Base-by-base conservation (phyloP, 2,797 vertebrate species). In the Alouatta caraya region DNA sequence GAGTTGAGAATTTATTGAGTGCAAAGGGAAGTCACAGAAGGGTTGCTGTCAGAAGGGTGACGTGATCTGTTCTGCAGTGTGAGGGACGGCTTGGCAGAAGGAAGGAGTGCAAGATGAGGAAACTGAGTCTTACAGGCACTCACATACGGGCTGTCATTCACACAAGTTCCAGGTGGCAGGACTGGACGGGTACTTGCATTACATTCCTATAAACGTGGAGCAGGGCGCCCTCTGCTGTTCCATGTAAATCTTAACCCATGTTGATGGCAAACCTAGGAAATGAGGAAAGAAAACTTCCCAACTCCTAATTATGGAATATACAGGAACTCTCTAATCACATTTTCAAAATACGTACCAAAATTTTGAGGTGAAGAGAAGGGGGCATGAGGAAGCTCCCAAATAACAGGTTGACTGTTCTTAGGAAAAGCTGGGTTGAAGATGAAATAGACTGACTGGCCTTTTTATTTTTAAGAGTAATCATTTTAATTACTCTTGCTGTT, bases 211-310 rank as follows among this genome's bases (percentile, higher is more conserved):
- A 33, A 39, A 46, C 1, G 1, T n/a, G 73, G 84, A 83, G 28
- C 13, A 85, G 50, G 26, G 83, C 24, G 92, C 92, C 96, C 97
- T 79, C 97, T 97, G 93, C 93, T 85, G 95, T 59, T 76, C 37
- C 2, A 5, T 78, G 22, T 21, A 5, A n/a, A 75, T 79, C 39
- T 39, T 46, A 70, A 86, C 39, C 30, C 5, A 15, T 22, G 4
- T 30, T 61, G 11, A 73, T 21, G 42, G n/a, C 82, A 33, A 55
- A 9, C 70, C 30, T 33, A 55, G 50, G 28, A 39, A 39, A 8
- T 2, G 13, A 75, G 5, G 24, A 52, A 89, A 57, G 39, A 7
- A 48, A 44, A 30, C 26, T 52, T 37, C n/a, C 42, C 5, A 67
- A 46, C 28, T 64, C 80, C 88, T 26, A 17, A 22, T 12, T 59